phyloP scores from a whole-genome alignment of 2,113 vertebrate genomes.

The Dicrurus megarhynchus region DNA sequence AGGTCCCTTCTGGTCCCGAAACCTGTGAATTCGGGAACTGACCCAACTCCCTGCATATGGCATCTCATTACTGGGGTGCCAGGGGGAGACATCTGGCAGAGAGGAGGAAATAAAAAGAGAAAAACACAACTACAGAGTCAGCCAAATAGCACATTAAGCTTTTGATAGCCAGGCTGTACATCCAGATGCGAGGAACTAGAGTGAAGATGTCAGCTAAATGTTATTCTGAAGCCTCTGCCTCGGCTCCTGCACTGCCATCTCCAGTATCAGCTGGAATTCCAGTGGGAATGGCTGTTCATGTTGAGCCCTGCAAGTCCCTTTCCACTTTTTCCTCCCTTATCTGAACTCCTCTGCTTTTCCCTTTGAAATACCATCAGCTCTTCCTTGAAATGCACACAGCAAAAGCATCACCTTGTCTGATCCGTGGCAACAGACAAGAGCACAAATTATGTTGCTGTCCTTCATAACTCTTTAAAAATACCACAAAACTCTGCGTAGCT shows the following conservation, averaged over 20 bases:
- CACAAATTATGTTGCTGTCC: background rate
- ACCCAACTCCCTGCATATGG: background rate
- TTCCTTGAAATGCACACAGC: background rate
- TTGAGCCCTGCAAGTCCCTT: background rate
- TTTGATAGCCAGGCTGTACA: background rate
- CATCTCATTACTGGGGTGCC: background rate
- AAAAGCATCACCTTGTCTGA: background rate
- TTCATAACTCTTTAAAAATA: background rate
- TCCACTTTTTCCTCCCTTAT: background rate
- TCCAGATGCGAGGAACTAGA: background rate
- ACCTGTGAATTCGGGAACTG: background rate
- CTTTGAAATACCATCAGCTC: background rate
- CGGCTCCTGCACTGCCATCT: background rate
- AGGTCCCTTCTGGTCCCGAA: background rate
- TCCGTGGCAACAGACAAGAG: background rate
- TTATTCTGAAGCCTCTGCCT: background rate
- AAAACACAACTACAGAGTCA: background rate
- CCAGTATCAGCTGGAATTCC: background rate
- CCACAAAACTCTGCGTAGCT: background rate
- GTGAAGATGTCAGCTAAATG: fast-evolving
- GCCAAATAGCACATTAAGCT: background rate
- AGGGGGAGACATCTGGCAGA: background rate
- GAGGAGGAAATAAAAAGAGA: background rate
- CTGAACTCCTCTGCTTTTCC: background rate
- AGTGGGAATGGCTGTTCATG: background rate